These are phyloP conservation scores for Xenopus tropicalis DNA, from an alignment of 2,113 vertebrate species.

Conservation along the genomic window UCB_Xtro_10.0 CM004445.2:105790501-105791000, in stretches of 20 bases:
- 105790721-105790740: background rate
- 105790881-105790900: too few relatives aligned
- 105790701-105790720: background rate
- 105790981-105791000: too few relatives aligned
- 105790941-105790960: too few relatives aligned
- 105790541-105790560: conserved; percentile 9
- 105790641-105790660: background rate
- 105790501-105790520: conserved; percentile 21
- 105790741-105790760: background rate
- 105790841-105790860: too few relatives aligned
- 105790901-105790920: too few relatives aligned
- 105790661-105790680: background rate
- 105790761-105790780: background rate
- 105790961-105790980: too few relatives aligned
- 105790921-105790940: too few relatives aligned
- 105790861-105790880: too few relatives aligned
- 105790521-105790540: conserved; percentile 22
- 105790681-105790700: background rate
- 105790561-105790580: background rate
- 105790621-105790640: background rate
- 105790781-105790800: background rate
- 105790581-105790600: background rate
- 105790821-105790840: background rate
- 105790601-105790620: background rate
- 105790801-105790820: background rate